phyloP scores from a whole-genome alignment of 2,113 vertebrate species.

The Bothrops jararaca region DNA sequence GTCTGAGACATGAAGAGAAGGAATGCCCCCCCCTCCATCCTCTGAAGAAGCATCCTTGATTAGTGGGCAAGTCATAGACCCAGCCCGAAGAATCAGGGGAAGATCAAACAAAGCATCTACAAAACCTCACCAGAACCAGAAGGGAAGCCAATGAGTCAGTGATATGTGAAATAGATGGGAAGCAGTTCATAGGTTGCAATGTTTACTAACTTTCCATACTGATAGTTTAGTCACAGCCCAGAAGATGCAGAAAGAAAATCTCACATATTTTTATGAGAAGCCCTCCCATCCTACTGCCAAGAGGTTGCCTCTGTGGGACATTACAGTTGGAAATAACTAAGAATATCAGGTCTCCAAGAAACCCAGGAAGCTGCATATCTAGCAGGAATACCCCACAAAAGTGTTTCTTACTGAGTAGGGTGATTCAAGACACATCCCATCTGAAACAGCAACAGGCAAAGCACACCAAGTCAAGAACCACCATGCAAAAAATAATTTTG shows the following conservation, averaged over 20 bases:
- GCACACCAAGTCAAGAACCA: neutral
- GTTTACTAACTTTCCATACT: neutral
- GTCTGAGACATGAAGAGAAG: neutral
- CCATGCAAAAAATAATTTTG: neutral
- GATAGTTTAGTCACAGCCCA: neutral
- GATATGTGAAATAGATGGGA: neutral
- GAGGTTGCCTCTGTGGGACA: neutral
- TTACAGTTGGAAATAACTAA: neutral
- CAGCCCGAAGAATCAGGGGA: neutral
- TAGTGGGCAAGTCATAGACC: neutral
- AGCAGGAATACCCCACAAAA: neutral
- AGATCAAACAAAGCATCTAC: neutral
- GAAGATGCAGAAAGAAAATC: neutral
- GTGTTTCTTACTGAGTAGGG: neutral
- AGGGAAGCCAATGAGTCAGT: neutral
- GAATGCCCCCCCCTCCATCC: neutral
- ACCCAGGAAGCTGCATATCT: neutral
- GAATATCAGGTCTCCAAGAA: neutral
- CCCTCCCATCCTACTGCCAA: neutral
- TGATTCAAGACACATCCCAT: neutral
- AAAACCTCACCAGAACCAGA: neutral
- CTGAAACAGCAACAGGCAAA: neutral
- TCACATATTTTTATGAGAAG: neutral
- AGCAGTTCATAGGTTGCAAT: neutral
- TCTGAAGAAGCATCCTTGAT: neutral